Evolutionary conservation across 2,113 vertebrate genomes (phyloP).

Genomic region (Pholis gunnellus): DNA sequence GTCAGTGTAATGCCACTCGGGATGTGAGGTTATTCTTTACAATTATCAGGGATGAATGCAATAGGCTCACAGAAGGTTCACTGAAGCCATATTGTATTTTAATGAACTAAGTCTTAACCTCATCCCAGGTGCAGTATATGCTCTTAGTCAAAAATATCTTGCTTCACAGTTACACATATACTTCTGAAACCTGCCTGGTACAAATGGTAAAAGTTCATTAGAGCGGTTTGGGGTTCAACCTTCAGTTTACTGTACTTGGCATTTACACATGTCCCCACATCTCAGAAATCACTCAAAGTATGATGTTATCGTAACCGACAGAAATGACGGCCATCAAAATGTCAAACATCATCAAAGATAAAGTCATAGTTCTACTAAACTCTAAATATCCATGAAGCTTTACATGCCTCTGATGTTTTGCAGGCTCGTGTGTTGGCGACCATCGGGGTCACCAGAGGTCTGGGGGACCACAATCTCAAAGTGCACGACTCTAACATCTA

Average conservation of each 20-base stretch:
- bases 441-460: constrained; percentile 95
- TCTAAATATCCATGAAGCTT: background rate
- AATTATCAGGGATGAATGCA: constrained; percentile 1
- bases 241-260: too few relatives aligned
- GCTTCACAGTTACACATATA: background rate
- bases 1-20: background rate
- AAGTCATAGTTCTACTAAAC: too few relatives aligned
- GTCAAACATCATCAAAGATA: too few relatives aligned
- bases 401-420: constrained; percentile 31
- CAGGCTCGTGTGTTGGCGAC: constrained; percentile 98
- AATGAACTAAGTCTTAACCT: background rate
- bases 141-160: background rate
- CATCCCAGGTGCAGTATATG: background rate
- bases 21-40: constrained; percentile 17
- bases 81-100: background rate
- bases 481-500: constrained; percentile 98
- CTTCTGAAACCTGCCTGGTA: background rate
- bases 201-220: background rate
- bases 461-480: constrained; percentile 96
- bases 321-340: too few relatives aligned
- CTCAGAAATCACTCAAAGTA: background rate
- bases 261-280: background rate
- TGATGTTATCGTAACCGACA: too few relatives aligned
- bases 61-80: background rate
- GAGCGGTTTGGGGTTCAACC: background rate